phyloP scores from a whole-genome alignment of 2,888 invertebrate species.

The Microplitis manilae region DNA sequence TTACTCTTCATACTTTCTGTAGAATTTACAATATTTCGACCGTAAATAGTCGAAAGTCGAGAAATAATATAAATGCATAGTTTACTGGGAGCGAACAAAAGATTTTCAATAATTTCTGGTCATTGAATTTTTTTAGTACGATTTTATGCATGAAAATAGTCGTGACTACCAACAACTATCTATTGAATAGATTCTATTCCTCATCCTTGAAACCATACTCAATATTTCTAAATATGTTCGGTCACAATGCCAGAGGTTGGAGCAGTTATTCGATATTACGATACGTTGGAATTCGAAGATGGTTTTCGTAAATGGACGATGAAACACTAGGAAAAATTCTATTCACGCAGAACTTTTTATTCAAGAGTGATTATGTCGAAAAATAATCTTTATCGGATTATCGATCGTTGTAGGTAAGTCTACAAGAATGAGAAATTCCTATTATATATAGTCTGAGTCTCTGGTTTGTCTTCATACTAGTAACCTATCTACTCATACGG shows the following conservation, averaged over 20 bases:
- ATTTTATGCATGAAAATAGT: background rate
- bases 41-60: too few species aligned
- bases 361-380: background rate
- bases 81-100: background rate
- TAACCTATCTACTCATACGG: background rate
- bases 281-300: conserved; percentile 60
- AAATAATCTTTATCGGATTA: conserved; percentile 30
- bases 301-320: conserved; percentile 47
- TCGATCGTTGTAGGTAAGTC: conserved; percentile 2
- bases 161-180: background rate
- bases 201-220: conserved; percentile 18
- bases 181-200: conserved; percentile 27
- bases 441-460: background rate
- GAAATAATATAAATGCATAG: too few species aligned
- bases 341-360: conserved; percentile 19
- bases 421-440: conserved; percentile 8
- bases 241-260: conserved; percentile 36
- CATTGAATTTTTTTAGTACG: background rate
- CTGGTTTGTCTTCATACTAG: background rate
- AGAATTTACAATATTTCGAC: too few species aligned
- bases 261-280: conserved; percentile 55
- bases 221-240: conserved; percentile 29
- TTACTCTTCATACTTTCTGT: too few species aligned
- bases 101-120: background rate
- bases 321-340: conserved; percentile 29